phyloP scores from a whole-genome alignment of 2,888 invertebrate species.

The Orthosia incerta region DNA sequence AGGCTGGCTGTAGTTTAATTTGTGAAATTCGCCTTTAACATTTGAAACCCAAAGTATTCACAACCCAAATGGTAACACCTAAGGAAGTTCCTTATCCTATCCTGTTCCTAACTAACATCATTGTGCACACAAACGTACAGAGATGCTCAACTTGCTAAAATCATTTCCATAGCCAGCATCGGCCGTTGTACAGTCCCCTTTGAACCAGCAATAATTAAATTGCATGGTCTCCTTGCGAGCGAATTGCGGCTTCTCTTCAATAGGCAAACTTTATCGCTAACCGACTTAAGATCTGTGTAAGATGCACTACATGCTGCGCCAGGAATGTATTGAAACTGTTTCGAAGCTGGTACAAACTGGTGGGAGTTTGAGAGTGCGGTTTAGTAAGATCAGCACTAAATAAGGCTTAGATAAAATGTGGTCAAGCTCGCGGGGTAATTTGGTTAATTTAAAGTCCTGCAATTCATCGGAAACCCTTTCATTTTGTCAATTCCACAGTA shows the following conservation, averaged over 20 bases:
- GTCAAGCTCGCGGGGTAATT: neutral
- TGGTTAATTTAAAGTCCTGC: too few relatives aligned
- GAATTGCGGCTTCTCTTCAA: conserved; percentile 78
- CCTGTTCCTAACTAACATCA: conserved; percentile 63
- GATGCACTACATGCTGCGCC: conserved; percentile 43
- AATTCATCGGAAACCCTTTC: too few relatives aligned
- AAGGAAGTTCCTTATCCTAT: neutral
- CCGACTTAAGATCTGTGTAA: conserved; percentile 71
- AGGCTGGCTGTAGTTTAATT: too few relatives aligned
- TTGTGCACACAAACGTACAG: conserved; percentile 61
- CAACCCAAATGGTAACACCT: neutral
- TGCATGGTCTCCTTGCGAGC: conserved; percentile 79
- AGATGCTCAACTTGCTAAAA: conserved; percentile 75
- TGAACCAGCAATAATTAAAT: conserved; percentile 88
- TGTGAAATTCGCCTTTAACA: too few relatives aligned
- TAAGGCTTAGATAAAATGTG: conserved; percentile 1
- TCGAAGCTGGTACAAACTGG: conserved; percentile 6
- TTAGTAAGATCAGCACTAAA: conserved; percentile 19
- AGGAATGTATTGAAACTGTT: conserved; percentile 49
- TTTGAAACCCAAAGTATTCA: neutral
- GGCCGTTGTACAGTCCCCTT: conserved; percentile 85
- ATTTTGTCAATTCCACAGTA: too few relatives aligned
- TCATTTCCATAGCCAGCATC: conserved; percentile 80
- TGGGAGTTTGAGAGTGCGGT: conserved; percentile 17
- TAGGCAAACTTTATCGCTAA: conserved; percentile 81